Evolutionary conservation across 2,113 vertebrate species (phyloP).

Genomic region (Brachionichthys hirsutus): DNA sequence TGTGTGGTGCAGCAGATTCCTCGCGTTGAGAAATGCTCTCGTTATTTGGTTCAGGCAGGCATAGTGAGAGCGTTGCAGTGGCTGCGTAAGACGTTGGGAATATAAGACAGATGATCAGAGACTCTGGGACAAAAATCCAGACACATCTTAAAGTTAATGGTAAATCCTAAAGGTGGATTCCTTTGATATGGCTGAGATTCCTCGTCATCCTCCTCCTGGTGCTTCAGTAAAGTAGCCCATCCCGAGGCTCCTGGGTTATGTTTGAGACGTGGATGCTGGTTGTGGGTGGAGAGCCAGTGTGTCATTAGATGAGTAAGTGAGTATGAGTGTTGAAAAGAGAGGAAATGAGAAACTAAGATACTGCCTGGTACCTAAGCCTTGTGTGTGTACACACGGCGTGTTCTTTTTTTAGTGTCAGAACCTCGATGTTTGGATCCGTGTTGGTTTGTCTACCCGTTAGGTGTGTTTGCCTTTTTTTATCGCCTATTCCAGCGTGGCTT

Average conservation of each 20-base stretch:
- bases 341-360: conserved; percentile 51
- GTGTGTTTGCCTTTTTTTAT: conserved; percentile 24
- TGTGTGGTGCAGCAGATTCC: conserved; percentile 19
- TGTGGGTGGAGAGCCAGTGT: conserved; percentile 47
- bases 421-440: background rate
- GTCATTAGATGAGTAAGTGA: conserved; percentile 49
- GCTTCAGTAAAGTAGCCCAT: conserved; percentile 10
- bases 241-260: conserved; percentile 27
- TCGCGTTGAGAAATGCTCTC: conserved; percentile 26
- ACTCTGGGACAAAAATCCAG: background rate
- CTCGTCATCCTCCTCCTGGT: conserved; percentile 1
- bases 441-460: conserved; percentile 8
- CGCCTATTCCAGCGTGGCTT: conserved; percentile 29
- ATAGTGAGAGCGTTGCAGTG: background rate
- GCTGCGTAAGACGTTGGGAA: conserved; percentile 7
- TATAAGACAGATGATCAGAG: conserved; percentile 8
- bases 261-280: conserved; percentile 27
- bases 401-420: background rate
- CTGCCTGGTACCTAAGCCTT: conserved; percentile 4
- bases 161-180: background rate
- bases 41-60: background rate
- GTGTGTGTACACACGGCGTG: no score
- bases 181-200: conserved; percentile 13
- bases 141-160: background rate
- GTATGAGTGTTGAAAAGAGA: conserved; percentile 29